Conservation (phyloP, 2,888 invertebrate genomes). For the Steinernema carpocapsae region DNA sequence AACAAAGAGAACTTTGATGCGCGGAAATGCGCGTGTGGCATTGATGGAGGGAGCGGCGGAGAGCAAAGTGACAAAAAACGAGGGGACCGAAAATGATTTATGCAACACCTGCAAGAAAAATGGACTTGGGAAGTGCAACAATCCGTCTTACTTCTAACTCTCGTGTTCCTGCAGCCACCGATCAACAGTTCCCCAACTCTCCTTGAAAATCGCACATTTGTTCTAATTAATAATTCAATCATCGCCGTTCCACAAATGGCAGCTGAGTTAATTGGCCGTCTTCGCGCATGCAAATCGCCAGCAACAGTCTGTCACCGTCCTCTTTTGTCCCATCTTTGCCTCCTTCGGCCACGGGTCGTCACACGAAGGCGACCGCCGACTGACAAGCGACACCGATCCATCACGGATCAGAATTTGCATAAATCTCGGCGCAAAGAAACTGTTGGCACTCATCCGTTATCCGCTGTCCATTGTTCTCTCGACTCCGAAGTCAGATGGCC, state of each 20-base stretch:
- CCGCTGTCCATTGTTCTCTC: slow-evolving; percentile 17
- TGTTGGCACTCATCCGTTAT: slow-evolving; percentile 34
- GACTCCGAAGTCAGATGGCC: slow-evolving; percentile 27
- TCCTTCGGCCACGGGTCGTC: background rate
- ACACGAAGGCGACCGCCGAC: background rate
- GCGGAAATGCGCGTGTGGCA: too few species aligned
- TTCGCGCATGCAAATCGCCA: slow-evolving; percentile 31
- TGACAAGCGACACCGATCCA: slow-evolving; percentile 3
- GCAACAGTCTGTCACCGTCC: slow-evolving; percentile 21
- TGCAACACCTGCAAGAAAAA: too few species aligned
- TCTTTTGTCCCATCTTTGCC: slow-evolving; percentile 9
- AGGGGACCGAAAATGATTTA: too few species aligned
- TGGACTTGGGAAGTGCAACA: too few species aligned
- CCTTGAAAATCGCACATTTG: slow-evolving; percentile 30
- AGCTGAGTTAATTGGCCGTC: slow-evolving; percentile 34
- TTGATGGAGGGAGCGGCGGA: too few species aligned
- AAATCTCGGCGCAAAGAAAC: slow-evolving; percentile 7
- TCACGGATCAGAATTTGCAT: slow-evolving; percentile 32
- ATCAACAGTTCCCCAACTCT: slow-evolving; percentile 7
- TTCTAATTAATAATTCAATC: slow-evolving; percentile 34
- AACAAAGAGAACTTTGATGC: background rate
- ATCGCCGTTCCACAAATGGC: slow-evolving; percentile 21
- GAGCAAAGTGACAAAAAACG: too few species aligned
- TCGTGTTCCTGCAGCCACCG: too few species aligned
- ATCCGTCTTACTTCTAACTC: too few species aligned